These are phyloP conservation scores for Athalia rosae DNA, from an alignment of 2,888 invertebrate species.

Conservation along the genomic window DNA sequence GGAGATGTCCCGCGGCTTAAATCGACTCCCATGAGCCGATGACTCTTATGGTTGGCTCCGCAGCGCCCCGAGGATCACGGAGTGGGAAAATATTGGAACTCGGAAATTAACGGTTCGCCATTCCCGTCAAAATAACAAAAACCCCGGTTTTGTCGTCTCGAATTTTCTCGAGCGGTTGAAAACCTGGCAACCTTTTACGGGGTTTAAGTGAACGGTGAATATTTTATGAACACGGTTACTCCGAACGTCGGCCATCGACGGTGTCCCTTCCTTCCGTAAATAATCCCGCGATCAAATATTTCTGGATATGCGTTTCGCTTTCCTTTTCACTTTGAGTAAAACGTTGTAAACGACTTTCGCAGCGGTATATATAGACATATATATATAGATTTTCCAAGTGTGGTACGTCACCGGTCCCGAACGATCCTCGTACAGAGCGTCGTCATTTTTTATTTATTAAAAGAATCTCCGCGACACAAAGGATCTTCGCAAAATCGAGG, in stretches of 20 bases:
- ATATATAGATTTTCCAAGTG: background rate
- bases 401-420: constrained; percentile 4
- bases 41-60: background rate
- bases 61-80: too few relatives aligned
- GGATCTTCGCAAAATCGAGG: constrained; percentile 5
- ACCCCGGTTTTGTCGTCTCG: too few relatives aligned
- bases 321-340: constrained; percentile 8
- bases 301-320: constrained; percentile 2
- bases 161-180: too few relatives aligned
- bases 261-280: constrained; percentile 17
- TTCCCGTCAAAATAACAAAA: background rate
- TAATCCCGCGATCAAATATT: constrained; percentile 32
- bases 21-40: constrained; percentile 9
- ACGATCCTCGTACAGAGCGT: background rate
- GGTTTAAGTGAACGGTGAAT: constrained; percentile 8
- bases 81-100: too few relatives aligned
- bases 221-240: constrained; percentile 16
- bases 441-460: constrained; percentile 18
- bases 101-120: constrained; percentile 6
- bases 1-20: constrained; percentile 4
- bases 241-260: background rate
- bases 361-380: background rate
- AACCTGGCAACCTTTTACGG: background rate
- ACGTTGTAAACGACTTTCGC: background rate
- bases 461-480: constrained; percentile 13